A percentile compares a stretch with the other conserved stretches of the same genome.
phyloP scores from a whole-genome alignment of 2,888 invertebrate genomes.

The Pyrocoelia pectoralis region DNA sequence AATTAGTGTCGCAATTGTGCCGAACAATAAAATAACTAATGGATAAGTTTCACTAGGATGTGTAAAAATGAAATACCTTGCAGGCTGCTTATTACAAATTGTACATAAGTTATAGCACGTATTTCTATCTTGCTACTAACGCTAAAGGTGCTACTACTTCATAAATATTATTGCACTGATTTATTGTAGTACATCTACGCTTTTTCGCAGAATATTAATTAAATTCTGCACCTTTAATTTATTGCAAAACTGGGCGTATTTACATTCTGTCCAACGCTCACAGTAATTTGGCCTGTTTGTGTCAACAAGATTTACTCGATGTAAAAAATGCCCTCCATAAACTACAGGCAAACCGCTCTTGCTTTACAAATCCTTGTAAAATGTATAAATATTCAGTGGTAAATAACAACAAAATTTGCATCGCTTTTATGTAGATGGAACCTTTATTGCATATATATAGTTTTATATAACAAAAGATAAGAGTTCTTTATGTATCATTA shows the following conservation, averaged over 20 bases:
- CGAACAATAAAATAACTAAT: no score
- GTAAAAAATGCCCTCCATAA: background rate
- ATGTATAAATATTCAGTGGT: constrained; percentile 1
- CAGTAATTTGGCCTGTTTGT: background rate
- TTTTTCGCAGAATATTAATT: background rate
- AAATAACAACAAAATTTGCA: constrained; percentile 3
- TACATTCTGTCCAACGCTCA: background rate
- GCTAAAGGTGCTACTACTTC: no score
- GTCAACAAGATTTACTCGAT: background rate
- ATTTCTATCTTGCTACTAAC: no score
- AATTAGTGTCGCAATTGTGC: no score
- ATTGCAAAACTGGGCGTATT: background rate
- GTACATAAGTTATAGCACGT: no score
- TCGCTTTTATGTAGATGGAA: constrained; percentile 8
- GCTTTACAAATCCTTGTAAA: background rate
- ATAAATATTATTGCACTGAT: no score
- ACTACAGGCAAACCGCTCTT: background rate
- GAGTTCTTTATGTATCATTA: constrained; percentile 22
- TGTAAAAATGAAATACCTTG: no score
- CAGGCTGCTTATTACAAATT: no score
- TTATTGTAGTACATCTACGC: no score
- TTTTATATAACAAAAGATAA: constrained; percentile 21
- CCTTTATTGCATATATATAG: constrained; percentile 7
- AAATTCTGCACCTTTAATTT: background rate
- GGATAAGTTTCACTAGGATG: no score